Evolutionary conservation across 2,797 vertebrate species (phyloP).

Genomic region (Taenioides sp.): DNA sequence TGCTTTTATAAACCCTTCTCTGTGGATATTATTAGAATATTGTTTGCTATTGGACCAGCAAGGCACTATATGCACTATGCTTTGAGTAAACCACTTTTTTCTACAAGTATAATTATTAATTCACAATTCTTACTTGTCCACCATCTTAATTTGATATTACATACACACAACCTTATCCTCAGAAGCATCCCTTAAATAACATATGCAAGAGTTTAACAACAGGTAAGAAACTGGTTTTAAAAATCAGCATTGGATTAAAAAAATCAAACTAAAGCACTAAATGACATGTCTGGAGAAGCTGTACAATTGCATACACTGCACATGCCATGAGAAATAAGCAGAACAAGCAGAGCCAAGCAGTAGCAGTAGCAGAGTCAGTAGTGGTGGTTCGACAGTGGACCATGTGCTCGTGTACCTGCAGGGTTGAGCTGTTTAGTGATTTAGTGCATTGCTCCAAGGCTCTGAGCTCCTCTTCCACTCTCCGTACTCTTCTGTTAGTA

Average conservation of each 20-base stretch:
- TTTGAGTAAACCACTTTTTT: too few species aligned
- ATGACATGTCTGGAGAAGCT: conserved; percentile 17
- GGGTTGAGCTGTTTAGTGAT: conserved; percentile 88
- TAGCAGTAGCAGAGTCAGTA: conserved; percentile 20
- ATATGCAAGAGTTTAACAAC: background rate
- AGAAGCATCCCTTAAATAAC: background rate
- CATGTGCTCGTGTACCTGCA: conserved; percentile 83
- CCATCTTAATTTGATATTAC: background rate
- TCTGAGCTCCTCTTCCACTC: conserved; percentile 89
- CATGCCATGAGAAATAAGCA: conserved; percentile 65
- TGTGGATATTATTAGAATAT: too few species aligned
- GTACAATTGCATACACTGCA: conserved; percentile 48
- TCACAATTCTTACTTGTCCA: background rate
- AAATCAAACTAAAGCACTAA: background rate
- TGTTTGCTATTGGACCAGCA: too few species aligned
- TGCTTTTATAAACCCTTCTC: too few species aligned
- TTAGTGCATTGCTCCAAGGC: conserved; percentile 96
- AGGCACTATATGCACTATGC: too few species aligned
- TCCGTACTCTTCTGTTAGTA: conserved; percentile 90
- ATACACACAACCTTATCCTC: background rate
- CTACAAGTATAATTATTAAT: too few species aligned
- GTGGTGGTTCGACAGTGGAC: conserved; percentile 47
- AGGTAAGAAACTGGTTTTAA: background rate
- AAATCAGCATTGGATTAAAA: background rate
- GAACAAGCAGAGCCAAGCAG: conserved; percentile 38